Evolutionary conservation across 2,888 invertebrate species (phyloP).

Genomic region (Lasiommata megera): DNA sequence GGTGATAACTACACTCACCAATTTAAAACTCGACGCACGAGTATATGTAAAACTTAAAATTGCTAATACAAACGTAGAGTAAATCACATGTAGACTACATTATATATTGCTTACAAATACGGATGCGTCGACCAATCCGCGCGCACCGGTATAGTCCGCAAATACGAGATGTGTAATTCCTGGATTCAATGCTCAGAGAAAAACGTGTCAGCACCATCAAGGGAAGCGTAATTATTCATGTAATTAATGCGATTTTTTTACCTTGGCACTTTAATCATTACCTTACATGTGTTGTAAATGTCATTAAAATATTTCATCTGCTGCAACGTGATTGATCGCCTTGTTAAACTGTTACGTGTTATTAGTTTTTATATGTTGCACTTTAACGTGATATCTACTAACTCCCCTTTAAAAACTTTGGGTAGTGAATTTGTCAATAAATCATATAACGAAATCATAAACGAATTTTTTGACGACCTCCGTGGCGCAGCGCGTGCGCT

Average conservation of each 20-base stretch:
- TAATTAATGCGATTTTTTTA: conserved; percentile 21
- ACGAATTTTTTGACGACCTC: no score
- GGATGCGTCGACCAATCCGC: no score
- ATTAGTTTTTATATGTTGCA: neutral
- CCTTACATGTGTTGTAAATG: conserved; percentile 22
- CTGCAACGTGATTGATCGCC: conserved; percentile 19
- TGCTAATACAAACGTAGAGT: no score
- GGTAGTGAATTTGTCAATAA: neutral
- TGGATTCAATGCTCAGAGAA: conserved; percentile 16
- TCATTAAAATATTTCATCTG: conserved; percentile 20
- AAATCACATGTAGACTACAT: no score
- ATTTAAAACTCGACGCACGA: no score
- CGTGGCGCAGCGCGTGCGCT: no score
- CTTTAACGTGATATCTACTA: neutral
- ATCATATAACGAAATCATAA: no score
- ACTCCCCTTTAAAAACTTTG: neutral
- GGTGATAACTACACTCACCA: no score
- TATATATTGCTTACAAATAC: no score
- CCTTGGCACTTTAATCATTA: conserved; percentile 21
- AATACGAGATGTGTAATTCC: neutral
- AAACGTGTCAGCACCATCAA: conserved; percentile 30
- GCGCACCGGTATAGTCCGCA: neutral
- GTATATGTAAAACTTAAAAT: no score
- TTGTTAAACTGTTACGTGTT: conserved; percentile 11
- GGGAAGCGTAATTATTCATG: conserved; percentile 17